A percentile compares a stretch with the other conserved stretches of the same genome.
These are phyloP conservation scores for Rhamphomyia laevipes DNA, from an alignment of 2,888 invertebrate species.

Conservation along the genomic window DNA sequence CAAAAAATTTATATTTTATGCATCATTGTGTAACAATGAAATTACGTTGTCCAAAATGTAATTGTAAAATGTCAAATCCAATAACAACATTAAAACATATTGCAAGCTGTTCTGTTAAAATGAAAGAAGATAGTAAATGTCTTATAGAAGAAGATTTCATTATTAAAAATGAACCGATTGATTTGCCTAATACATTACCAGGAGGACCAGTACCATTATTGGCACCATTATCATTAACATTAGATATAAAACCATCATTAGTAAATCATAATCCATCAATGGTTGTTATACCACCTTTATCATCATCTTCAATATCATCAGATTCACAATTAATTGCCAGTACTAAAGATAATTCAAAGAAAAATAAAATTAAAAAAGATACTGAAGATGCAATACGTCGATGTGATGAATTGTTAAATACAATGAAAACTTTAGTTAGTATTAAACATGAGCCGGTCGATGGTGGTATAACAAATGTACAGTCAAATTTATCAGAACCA, in stretches of 20 bases:
- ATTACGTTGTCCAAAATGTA: conserved; percentile 31
- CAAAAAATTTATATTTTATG: conserved; percentile 33
- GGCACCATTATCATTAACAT: background rate
- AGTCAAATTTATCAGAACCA: background rate
- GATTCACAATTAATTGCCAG: background rate
- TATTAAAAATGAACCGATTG: background rate
- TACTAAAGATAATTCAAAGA: too few species aligned
- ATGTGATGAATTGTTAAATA: conserved; percentile 30
- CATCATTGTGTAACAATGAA: conserved; percentile 32
- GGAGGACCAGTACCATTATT: too few species aligned
- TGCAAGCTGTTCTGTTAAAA: conserved; percentile 9
- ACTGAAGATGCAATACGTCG: conserved; percentile 20
- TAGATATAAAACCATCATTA: background rate
- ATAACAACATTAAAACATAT: conserved; percentile 12
- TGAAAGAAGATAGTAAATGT: background rate
- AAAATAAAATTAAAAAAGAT: conserved; percentile 22
- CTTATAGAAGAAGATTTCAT: background rate
- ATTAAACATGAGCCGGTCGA: conserved; percentile 33
- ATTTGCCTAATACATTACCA: background rate
- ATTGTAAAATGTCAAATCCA: conserved; percentile 15
- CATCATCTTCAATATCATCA: background rate
- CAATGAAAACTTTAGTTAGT: conserved; percentile 30
- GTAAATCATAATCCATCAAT: background rate
- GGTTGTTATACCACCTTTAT: background rate
- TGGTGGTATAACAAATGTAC: conserved; percentile 17